Evolutionary conservation across 2,888 invertebrate genomes (phyloP).

Genomic region (Oeneis ivallda): DNA sequence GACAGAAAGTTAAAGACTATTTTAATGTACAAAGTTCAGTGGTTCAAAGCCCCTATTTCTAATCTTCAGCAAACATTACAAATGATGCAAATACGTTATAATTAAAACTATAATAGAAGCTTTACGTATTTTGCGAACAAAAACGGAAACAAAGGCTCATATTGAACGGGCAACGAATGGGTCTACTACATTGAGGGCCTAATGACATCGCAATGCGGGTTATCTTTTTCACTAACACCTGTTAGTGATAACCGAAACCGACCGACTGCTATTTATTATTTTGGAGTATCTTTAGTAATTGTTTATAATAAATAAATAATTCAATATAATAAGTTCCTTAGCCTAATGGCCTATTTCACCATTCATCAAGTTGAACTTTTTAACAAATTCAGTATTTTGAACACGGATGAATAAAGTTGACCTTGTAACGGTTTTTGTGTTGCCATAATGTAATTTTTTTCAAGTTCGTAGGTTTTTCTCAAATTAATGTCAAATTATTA

Average conservation of each 20-base stretch:
- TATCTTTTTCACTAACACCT: not conserved
- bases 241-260: too few species aligned
- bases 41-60: not conserved
- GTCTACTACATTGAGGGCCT: not conserved
- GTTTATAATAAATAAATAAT: too few species aligned
- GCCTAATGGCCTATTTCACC: too few species aligned
- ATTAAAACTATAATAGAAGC: slow-evolving; percentile 21
- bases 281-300: too few species aligned
- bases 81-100: slow-evolving; percentile 10
- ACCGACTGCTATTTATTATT: too few species aligned
- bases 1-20: too few species aligned
- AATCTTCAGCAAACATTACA: not conserved
- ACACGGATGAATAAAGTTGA: too few species aligned
- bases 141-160: slow-evolving; percentile 27
- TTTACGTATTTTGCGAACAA: slow-evolving; percentile 17
- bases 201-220: slow-evolving; percentile 9
- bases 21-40: too few species aligned
- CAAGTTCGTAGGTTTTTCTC: not conserved
- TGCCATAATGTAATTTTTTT: too few species aligned
- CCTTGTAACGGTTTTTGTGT: too few species aligned
- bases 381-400: too few species aligned
- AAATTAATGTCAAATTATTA: not conserved
- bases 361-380: too few species aligned
- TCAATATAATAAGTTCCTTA: not conserved
- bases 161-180: slow-evolving; percentile 18